phyloP scores from a whole-genome alignment of 2,113 vertebrate species.

The Phalacrocorax carbo region DNA sequence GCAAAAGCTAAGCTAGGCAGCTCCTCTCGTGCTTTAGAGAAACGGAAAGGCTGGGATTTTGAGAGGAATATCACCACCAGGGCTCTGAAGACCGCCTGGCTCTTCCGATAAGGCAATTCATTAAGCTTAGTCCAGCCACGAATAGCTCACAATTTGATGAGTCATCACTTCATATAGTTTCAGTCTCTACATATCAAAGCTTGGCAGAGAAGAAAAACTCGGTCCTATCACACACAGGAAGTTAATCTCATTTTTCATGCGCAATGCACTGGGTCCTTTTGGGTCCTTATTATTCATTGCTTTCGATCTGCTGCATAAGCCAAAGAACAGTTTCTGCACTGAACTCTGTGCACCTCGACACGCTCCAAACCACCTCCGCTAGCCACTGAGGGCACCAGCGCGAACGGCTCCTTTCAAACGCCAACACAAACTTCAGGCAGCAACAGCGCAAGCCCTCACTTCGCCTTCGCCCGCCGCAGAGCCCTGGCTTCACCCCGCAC shows the following conservation, averaged over 20 bases:
- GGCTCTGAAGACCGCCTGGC: neutral
- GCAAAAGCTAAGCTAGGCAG: neutral
- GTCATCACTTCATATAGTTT: neutral
- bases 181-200: neutral
- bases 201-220: neutral
- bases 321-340: neutral
- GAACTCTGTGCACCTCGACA: accelerated
- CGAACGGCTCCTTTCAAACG: neutral
- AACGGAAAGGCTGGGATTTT: neutral
- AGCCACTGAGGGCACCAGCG: too few relatives aligned
- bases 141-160: neutral
- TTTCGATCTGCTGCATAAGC: neutral
- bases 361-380: neutral
- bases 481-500: neutral
- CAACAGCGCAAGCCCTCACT: neutral
- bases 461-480: too few relatives aligned
- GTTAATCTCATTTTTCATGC: neutral
- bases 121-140: neutral
- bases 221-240: neutral
- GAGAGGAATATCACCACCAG: neutral
- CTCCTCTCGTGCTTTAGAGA: neutral
- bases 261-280: neutral
- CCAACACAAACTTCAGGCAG: neutral
- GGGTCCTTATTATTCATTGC: neutral
- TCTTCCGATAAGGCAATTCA: neutral